Evolutionary conservation across 2,113 vertebrate species (phyloP).

Genomic region (Dendrocopos noguchii): DNA sequence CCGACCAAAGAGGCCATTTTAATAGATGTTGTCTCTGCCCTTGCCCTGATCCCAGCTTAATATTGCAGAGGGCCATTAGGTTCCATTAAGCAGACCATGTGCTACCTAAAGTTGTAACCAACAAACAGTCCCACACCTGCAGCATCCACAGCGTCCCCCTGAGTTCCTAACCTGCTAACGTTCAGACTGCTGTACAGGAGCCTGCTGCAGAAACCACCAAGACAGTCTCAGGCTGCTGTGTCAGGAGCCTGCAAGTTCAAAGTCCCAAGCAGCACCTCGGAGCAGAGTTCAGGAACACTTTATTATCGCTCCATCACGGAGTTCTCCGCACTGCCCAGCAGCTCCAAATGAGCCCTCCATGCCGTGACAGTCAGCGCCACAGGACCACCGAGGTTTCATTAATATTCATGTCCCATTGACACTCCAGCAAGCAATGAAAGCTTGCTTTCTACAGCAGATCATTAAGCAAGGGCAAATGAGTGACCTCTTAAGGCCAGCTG

Average conservation of each 20-base stretch:
- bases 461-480: conserved; percentile 59
- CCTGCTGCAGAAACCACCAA: neutral
- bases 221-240: neutral
- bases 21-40: neutral
- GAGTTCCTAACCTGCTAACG: neutral
- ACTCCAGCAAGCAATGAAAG: conserved; percentile 54
- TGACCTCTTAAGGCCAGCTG: conserved; percentile 54
- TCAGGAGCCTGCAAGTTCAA: neutral
- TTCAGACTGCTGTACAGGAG: neutral
- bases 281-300: conserved; percentile 55
- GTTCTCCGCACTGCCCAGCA: conserved; percentile 30
- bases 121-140: accelerated
- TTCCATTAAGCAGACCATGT: neutral
- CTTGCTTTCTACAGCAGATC: conserved; percentile 66
- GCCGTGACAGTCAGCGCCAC: conserved; percentile 15
- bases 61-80: accelerated
- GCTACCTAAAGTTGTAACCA: neutral
- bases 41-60: accelerated
- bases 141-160: accelerated
- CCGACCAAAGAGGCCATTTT: neutral
- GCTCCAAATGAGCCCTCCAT: conserved; percentile 50
- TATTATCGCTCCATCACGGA: conserved; percentile 47
- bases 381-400: conserved; percentile 63
- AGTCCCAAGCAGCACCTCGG: neutral
- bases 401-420: conserved; percentile 75